A percentile compares a stretch with the other conserved stretches of the same genome.
These are phyloP conservation scores for Merodon equestris DNA, from an alignment of 2,888 invertebrate species.

Conservation along the genomic window DNA sequence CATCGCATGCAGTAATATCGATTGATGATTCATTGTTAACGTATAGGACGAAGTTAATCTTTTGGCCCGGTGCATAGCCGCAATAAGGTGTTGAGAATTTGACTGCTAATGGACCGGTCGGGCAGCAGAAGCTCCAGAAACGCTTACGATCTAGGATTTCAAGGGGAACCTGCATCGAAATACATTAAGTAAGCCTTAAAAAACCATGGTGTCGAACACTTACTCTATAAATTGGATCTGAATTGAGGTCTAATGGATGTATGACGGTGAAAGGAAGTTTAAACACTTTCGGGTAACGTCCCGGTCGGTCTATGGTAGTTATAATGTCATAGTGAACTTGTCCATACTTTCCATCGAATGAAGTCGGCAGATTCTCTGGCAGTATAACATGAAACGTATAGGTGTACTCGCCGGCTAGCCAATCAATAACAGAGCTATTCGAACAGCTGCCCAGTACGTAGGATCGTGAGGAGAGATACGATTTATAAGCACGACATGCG, in stretches of 20 bases:
- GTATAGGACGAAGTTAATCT: slow-evolving; percentile 84
- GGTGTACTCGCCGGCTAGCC: slow-evolving; percentile 84
- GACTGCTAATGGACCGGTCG: slow-evolving; percentile 77
- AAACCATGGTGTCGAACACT: no score
- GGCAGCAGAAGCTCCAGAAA: slow-evolving; percentile 78
- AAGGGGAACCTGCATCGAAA: slow-evolving; percentile 76
- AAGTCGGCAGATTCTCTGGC: slow-evolving; percentile 84
- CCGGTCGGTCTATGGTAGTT: slow-evolving; percentile 89
- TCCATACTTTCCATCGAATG: slow-evolving; percentile 88
- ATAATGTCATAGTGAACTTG: slow-evolving; percentile 89
- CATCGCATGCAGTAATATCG: slow-evolving; percentile 82
- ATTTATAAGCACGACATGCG: slow-evolving; percentile 78
- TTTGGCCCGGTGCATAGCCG: slow-evolving; percentile 88
- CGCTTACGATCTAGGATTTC: slow-evolving; percentile 77
- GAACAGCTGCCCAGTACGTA: slow-evolving; percentile 77
- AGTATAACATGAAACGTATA: slow-evolving; percentile 88
- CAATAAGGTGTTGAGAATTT: slow-evolving; percentile 81
- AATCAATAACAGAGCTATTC: slow-evolving; percentile 82
- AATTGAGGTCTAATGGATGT: slow-evolving; percentile 89
- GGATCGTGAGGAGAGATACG: slow-evolving; percentile 77
- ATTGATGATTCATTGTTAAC: slow-evolving; percentile 88
- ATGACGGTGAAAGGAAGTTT: slow-evolving; percentile 90
- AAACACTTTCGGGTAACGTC: slow-evolving; percentile 90
- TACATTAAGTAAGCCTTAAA: no score
- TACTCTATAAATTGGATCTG: slow-evolving; percentile 85